Evolutionary conservation across 2,888 invertebrate genomes (phyloP).

Genomic region (Conomelus anceps): DNA sequence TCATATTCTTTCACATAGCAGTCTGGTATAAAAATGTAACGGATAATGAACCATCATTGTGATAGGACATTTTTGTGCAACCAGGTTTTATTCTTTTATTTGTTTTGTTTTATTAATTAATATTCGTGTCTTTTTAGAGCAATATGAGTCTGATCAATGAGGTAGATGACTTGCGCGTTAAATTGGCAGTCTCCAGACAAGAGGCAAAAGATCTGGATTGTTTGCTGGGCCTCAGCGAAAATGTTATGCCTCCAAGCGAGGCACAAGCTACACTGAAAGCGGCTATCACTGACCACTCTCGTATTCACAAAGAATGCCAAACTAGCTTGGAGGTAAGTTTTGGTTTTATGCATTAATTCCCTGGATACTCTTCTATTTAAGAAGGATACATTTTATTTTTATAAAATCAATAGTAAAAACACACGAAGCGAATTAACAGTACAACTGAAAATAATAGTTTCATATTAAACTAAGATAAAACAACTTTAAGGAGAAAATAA

Average conservation of each 20-base stretch:
- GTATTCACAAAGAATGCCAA: slow-evolving; percentile 47
- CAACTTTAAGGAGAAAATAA: too few species aligned
- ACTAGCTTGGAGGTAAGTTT: slow-evolving; percentile 12
- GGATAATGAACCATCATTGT: not conserved
- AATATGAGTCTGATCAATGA: slow-evolving; percentile 71
- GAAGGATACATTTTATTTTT: too few species aligned
- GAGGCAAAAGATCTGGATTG: slow-evolving; percentile 18
- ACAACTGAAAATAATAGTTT: too few species aligned
- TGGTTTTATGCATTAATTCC: not conserved
- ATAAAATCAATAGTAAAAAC: too few species aligned
- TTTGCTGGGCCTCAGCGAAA: slow-evolving; percentile 38
- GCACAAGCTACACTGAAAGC: slow-evolving; percentile 58
- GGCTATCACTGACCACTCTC: slow-evolving; percentile 54
- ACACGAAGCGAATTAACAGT: too few species aligned
- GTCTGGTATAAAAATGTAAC: too few species aligned
- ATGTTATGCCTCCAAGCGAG: slow-evolving; percentile 51
- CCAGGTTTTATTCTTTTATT: not conserved
- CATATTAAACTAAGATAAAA: too few species aligned
- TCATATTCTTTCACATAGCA: too few species aligned
- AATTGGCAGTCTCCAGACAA: slow-evolving; percentile 47
- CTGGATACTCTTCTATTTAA: not conserved
- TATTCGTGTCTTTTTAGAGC: slow-evolving; percentile 55
- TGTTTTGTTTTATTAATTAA: not conserved
- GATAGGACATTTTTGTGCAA: too few species aligned
- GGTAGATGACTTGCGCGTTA: slow-evolving; percentile 64